phyloP scores from a whole-genome alignment of 1,140 invertebrate genomes.

The Neuroterus valhalla region DNA sequence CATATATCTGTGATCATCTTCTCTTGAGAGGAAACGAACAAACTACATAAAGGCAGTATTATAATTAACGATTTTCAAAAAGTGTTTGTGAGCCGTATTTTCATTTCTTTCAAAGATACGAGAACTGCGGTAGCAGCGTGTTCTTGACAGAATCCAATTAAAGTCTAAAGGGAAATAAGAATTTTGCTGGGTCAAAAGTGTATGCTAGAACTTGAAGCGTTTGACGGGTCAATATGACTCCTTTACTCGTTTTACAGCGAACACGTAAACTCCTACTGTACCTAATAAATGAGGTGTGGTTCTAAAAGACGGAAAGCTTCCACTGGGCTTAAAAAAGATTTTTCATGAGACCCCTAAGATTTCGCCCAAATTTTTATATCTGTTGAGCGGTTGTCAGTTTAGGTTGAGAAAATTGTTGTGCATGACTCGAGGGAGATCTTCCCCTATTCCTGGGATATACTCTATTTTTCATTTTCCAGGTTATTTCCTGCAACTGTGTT shows the following conservation, averaged over 20 bases:
- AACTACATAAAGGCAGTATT: neutral
- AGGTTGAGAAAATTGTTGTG: too few species aligned
- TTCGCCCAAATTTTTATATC: too few species aligned
- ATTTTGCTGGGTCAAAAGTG: conserved; percentile 1
- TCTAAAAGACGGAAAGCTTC: too few species aligned
- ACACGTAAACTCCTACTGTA: neutral
- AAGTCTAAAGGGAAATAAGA: neutral
- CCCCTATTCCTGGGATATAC: too few species aligned
- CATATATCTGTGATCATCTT: neutral
- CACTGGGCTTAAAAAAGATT: too few species aligned
- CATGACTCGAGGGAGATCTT: too few species aligned
- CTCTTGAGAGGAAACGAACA: neutral
- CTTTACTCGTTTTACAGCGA: neutral
- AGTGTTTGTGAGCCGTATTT: neutral
- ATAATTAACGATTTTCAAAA: neutral
- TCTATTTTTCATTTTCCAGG: too few species aligned
- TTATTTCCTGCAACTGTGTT: too few species aligned
- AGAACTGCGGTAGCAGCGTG: neutral
- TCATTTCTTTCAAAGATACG: neutral
- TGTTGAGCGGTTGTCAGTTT: too few species aligned
- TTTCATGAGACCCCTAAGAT: too few species aligned
- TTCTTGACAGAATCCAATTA: conserved; percentile 12
- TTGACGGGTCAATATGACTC: neutral
- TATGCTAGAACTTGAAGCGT: neutral
- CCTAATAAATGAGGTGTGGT: too few species aligned